Evolutionary conservation across 2,113 vertebrate genomes (phyloP).

Genomic region (Formicarius rufipectus): DNA sequence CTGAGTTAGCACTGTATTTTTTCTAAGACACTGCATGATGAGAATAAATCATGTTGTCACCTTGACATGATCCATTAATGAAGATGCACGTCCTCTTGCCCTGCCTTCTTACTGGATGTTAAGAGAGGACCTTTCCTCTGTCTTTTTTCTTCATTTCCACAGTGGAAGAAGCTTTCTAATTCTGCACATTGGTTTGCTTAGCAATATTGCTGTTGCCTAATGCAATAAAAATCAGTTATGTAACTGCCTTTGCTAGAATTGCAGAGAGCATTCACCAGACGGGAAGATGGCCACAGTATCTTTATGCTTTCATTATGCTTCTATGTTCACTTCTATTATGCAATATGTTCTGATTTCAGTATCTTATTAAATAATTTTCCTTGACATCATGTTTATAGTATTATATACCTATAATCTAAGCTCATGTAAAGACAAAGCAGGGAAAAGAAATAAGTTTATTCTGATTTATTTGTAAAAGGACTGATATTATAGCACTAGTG

Average conservation of each 20-base stretch:
- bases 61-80: conserved; percentile 13
- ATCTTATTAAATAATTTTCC: not conserved
- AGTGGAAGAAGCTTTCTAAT: conserved; percentile 17
- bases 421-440: not conserved
- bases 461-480: not conserved
- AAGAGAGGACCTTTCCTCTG: not conserved
- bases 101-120: not conserved
- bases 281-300: not conserved
- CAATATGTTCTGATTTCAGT: not conserved
- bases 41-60: conserved; percentile 42
- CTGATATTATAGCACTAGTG: not conserved
- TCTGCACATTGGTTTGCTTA: conserved; percentile 21
- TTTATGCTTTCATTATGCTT: not conserved
- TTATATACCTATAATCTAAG: not conserved
- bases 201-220: conserved; percentile 62
- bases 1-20: not conserved
- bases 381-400: not conserved
- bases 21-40: not conserved
- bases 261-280: not conserved
- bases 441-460: conserved; percentile 3
- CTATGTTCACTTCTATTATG: not conserved
- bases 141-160: conserved; percentile 20
- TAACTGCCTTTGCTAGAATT: conserved; percentile 54
- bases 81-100: conserved; percentile 14
- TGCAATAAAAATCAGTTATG: conserved; percentile 60